Conservation (phyloP, 2,888 invertebrate genomes). For the Harmothoe impar region DNA sequence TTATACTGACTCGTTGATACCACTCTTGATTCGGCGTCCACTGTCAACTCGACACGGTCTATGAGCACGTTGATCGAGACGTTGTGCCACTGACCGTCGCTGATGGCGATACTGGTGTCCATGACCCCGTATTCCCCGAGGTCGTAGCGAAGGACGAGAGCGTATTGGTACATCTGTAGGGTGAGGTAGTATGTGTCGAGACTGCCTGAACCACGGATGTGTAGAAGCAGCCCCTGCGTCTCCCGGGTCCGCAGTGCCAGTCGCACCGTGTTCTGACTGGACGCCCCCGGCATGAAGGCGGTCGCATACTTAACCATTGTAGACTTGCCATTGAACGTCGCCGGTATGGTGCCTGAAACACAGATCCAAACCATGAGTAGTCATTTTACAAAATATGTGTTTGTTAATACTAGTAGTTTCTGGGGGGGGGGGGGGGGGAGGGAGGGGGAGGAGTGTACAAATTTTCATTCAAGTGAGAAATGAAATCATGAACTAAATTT, state of each 20-base stretch:
- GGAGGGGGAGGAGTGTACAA: no score
- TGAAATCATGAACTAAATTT: no score
- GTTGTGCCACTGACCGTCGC: constrained; percentile 48
- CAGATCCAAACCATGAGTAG: no score
- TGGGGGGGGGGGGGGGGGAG: no score
- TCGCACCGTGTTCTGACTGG: constrained; percentile 73
- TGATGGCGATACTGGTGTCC: neutral
- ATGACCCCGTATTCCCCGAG: neutral
- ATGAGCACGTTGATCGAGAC: neutral
- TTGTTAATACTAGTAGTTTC: no score
- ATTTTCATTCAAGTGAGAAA: no score
- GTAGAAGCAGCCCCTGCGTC: neutral
- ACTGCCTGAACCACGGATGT: neutral
- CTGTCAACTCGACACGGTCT: neutral
- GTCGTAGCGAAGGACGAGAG: neutral
- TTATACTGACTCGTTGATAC: neutral
- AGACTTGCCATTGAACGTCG: constrained; percentile 91
- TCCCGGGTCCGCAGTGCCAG: constrained; percentile 64
- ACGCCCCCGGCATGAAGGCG: constrained; percentile 86
- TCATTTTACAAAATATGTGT: no score
- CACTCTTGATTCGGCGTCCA: neutral
- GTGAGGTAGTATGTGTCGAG: neutral
- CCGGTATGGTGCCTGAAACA: constrained; percentile 88
- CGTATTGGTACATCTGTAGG: neutral
- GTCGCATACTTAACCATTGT: constrained; percentile 87